These are phyloP conservation scores for Melanerpes aurifrons DNA, from an alignment of 2,113 vertebrate genomes.

Conservation along the genomic window DNA sequence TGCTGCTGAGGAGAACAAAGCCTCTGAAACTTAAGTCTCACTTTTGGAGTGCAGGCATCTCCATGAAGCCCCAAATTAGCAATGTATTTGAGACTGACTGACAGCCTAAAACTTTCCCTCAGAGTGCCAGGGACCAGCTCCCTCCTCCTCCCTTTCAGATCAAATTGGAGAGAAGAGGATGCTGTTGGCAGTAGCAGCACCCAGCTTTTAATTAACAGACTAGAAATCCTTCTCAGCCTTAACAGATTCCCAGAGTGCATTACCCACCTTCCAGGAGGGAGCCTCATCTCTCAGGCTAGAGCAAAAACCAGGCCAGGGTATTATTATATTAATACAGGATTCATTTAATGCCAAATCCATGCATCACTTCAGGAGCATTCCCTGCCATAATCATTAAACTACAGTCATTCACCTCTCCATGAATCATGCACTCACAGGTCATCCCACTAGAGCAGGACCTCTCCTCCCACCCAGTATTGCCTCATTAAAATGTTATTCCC, in stretches of 20 bases:
- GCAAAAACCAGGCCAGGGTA: neutral
- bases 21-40: neutral
- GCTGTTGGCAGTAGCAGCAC: slow-evolving; percentile 18
- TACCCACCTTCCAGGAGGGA: slow-evolving; percentile 14
- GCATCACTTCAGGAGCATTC: neutral
- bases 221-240: neutral
- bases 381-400: neutral
- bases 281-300: neutral
- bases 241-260: neutral
- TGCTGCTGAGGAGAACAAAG: neutral
- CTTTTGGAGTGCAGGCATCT: neutral
- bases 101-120: slow-evolving; percentile 17
- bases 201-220: slow-evolving; percentile 51
- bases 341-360: neutral
- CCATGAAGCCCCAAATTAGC: neutral
- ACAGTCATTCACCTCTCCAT: neutral
- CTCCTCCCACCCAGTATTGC: neutral
- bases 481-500: neutral
- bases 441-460: neutral
- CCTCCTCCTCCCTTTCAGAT: slow-evolving; percentile 38
- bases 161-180: slow-evolving; percentile 46
- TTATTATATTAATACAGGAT: neutral
- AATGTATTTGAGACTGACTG: neutral
- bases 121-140: neutral
- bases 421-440: neutral